A percentile compares a stretch with the other conserved stretches of the same genome.
phyloP scores from a whole-genome alignment of 2,113 vertebrate species.

The Triplophysa dalaica region DNA sequence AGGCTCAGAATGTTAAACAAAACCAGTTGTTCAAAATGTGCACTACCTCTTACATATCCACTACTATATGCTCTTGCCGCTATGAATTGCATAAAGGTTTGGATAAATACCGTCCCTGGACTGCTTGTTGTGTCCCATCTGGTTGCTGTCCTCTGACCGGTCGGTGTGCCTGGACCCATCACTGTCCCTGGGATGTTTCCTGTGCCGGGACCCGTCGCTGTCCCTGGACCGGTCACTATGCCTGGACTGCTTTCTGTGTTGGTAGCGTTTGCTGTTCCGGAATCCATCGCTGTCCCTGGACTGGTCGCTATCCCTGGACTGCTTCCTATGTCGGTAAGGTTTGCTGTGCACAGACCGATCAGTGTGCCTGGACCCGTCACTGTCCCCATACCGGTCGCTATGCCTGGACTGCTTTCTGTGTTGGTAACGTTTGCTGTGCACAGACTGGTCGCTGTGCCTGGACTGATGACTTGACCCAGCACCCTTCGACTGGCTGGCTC shows the following conservation, averaged over 20 bases:
- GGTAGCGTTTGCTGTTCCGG: neutral
- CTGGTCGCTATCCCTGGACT: neutral
- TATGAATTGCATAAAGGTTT: neutral
- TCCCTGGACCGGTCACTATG: neutral
- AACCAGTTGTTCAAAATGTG: neutral
- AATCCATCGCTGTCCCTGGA: neutral
- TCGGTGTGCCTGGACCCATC: neutral
- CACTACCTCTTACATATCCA: neutral
- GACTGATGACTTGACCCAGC: neutral
- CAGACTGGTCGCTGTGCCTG: neutral
- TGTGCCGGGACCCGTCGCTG: too few relatives aligned
- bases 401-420: neutral
- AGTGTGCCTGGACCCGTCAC: neutral
- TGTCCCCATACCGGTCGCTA: neutral
- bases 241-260: neutral
- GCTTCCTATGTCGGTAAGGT: neutral
- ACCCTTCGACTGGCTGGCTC: neutral
- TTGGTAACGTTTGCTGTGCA: too few relatives aligned
- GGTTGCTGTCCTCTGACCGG: too few relatives aligned
- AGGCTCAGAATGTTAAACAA: neutral
- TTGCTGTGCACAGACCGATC: neutral
- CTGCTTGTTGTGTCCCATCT: neutral
- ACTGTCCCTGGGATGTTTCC: neutral
- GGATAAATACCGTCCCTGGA: neutral
- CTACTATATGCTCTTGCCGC: neutral